phyloP scores from a whole-genome alignment of 2,888 invertebrate species.

The Syrphus vitripennis region DNA sequence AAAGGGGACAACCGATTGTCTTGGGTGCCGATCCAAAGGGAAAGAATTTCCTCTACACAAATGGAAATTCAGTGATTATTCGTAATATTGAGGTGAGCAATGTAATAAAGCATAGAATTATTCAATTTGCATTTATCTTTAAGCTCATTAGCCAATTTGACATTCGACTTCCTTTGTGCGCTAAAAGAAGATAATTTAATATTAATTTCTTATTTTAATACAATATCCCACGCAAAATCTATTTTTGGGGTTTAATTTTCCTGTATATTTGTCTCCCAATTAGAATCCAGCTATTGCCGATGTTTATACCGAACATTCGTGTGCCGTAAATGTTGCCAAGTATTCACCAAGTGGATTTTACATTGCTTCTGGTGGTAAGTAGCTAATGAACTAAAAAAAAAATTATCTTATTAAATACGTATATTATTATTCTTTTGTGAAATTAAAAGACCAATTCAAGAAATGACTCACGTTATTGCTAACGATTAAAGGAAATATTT shows the following conservation, averaged over 20 bases:
- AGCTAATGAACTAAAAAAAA: not conserved
- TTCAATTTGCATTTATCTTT: slow-evolving; percentile 52
- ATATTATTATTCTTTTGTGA: not conserved
- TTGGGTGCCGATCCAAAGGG: slow-evolving; percentile 98
- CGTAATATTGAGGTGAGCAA: slow-evolving; percentile 92
- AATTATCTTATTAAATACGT: not conserved
- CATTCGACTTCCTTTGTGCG: not conserved
- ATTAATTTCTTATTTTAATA: slow-evolving; percentile 36
- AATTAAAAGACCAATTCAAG: not conserved
- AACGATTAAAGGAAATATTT: not conserved
- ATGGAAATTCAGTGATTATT: slow-evolving; percentile 98
- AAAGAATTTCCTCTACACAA: slow-evolving; percentile 97
- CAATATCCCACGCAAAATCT: slow-evolving; percentile 69
- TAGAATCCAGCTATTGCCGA: slow-evolving; percentile 96
- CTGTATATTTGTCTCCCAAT: slow-evolving; percentile 29
- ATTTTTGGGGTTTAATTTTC: slow-evolving; percentile 55
- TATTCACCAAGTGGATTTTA: slow-evolving; percentile 99
- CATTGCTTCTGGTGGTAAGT: slow-evolving; percentile 97
- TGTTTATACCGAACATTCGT: slow-evolving; percentile 98
- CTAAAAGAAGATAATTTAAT: slow-evolving; percentile 46
- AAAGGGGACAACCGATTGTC: slow-evolving; percentile 96
- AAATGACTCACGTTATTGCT: slow-evolving; percentile 48
- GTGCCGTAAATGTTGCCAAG: slow-evolving; percentile 97
- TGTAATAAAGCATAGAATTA: slow-evolving; percentile 24
- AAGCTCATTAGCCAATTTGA: slow-evolving; percentile 22